These are phyloP conservation scores for Trichopria drosophilae DNA, from an alignment of 2,888 invertebrate species.

Conservation along the genomic window DNA sequence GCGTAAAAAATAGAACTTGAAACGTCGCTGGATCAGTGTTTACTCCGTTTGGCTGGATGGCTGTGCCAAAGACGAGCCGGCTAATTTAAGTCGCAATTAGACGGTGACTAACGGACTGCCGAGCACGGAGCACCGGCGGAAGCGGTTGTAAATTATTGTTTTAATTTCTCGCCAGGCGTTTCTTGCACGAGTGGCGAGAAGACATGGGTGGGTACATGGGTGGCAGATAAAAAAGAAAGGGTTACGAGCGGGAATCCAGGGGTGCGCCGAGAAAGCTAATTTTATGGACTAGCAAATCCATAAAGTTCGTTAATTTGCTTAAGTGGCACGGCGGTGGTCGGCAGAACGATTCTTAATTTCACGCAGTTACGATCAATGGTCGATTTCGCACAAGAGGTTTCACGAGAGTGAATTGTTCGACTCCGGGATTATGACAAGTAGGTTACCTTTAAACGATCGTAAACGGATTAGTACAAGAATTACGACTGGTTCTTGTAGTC, in stretches of 20 bases:
- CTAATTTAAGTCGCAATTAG: slow-evolving; percentile 50
- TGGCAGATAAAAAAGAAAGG: no score
- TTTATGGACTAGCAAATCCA: slow-evolving; percentile 47
- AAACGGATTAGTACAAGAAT: no score
- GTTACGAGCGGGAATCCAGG: slow-evolving; percentile 14
- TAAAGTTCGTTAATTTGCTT: slow-evolving; percentile 47
- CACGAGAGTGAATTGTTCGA: no score
- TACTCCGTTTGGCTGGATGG: no score
- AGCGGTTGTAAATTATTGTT: slow-evolving; percentile 51
- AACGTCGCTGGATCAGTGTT: no score
- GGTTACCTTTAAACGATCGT: no score
- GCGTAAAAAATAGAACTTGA: no score
- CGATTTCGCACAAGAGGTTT: no score
- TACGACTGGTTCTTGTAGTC: no score
- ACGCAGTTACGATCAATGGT: no score
- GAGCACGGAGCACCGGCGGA: slow-evolving; percentile 8
- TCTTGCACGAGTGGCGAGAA: slow-evolving; percentile 29
- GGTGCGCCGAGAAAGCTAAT: slow-evolving; percentile 36
- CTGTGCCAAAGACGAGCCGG: slow-evolving; percentile 29
- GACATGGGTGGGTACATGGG: no score
- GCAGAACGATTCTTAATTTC: slow-evolving; percentile 27
- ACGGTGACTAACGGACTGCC: slow-evolving; percentile 42
- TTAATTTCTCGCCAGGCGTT: slow-evolving; percentile 47
- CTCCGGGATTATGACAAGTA: no score
- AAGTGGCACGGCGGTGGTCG: slow-evolving; percentile 31